These are phyloP conservation scores for Xestoiulus laeticollis DNA, from an alignment of 2,888 invertebrate species.

Conservation along the genomic window DNA sequence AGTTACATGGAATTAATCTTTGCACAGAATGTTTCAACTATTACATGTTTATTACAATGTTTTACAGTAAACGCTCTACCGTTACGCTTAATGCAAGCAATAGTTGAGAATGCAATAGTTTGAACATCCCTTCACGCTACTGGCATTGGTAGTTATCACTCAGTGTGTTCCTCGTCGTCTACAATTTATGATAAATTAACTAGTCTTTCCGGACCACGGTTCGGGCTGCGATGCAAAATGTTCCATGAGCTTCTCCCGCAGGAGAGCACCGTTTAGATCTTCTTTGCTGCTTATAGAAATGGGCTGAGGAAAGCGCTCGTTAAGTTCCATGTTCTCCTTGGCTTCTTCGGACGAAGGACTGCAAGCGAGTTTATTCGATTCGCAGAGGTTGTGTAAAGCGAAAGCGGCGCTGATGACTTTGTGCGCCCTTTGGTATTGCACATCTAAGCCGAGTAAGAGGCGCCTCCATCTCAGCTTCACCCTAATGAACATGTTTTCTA, in stretches of 20 bases:
- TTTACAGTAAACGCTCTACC: no score
- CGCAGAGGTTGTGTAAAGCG: neutral
- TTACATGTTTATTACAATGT: no score
- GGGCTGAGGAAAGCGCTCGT: slow-evolving; percentile 10
- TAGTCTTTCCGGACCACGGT: neutral
- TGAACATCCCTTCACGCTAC: no score
- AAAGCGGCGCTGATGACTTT: neutral
- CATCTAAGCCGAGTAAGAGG: neutral
- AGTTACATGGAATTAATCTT: no score
- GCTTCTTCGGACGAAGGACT: neutral
- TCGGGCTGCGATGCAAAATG: neutral
- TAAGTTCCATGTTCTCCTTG: neutral
- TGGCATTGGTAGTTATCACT: no score
- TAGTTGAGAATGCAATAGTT: no score
- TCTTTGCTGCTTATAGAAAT: neutral
- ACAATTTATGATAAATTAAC: neutral
- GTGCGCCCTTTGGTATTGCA: neutral
- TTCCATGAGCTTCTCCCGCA: neutral
- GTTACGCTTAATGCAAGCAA: no score
- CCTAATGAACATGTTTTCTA: neutral
- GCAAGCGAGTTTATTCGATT: neutral
- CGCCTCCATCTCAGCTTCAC: neutral
- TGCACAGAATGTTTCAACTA: no score
- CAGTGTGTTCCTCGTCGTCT: no score
- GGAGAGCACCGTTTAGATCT: neutral